phyloP scores from a whole-genome alignment of 2,888 invertebrate species.

The Drosophila stalkeri region DNA sequence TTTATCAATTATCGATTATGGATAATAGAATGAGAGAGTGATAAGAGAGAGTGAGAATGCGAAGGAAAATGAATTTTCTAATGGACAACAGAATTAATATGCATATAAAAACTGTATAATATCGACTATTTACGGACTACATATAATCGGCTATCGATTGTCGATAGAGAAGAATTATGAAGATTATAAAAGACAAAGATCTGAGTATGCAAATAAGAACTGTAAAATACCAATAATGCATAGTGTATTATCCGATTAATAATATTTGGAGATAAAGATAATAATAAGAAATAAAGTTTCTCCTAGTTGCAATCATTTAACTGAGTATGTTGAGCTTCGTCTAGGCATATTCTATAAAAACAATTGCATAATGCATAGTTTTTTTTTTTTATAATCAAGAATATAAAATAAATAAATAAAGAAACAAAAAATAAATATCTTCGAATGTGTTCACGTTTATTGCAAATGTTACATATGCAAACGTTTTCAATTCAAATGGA shows the following conservation, averaged over 20 bases:
- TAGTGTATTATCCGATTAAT: too few relatives aligned
- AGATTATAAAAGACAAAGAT: too few relatives aligned
- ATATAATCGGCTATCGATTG: background rate
- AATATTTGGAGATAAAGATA: too few relatives aligned
- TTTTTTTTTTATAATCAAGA: background rate
- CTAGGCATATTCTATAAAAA: background rate
- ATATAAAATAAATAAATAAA: background rate
- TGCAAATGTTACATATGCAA: background rate
- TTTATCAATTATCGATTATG: background rate
- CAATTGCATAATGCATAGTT: background rate
- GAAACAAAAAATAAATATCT: background rate
- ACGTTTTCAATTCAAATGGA: background rate
- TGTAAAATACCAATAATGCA: too few relatives aligned
- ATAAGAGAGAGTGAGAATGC: too few relatives aligned
- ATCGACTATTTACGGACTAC: background rate
- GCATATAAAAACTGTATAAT: background rate
- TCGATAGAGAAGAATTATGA: background rate
- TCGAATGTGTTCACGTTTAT: background rate
- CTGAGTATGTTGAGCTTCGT: too few relatives aligned
- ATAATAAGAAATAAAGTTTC: background rate
- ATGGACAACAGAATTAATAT: background rate
- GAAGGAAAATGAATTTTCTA: background rate
- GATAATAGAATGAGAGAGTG: too few relatives aligned
- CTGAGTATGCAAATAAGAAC: too few relatives aligned
- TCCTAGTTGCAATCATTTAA: background rate